phyloP scores from a whole-genome alignment of 2,888 invertebrate species.

The Dione vanillae region DNA sequence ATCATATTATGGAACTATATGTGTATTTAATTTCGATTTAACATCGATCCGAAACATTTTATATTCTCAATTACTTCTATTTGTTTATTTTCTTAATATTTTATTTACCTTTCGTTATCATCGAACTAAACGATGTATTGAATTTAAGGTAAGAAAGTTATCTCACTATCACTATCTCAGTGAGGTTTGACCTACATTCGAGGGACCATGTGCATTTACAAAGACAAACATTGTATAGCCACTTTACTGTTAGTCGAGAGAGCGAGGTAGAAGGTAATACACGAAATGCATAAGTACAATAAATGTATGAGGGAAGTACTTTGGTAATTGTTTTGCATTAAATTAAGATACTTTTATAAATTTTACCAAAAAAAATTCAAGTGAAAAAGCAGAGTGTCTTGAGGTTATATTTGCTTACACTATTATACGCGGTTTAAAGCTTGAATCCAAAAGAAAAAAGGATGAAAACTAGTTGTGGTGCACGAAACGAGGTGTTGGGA shows the following conservation, averaged over 20 bases:
- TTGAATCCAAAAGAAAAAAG: no score
- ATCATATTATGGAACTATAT: no score
- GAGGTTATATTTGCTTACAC: no score
- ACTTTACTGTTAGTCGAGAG: conserved; percentile 40
- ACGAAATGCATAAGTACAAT: conserved; percentile 61
- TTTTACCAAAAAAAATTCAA: no score
- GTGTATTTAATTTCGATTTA: no score
- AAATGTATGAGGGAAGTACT: conserved; percentile 53
- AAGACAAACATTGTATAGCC: conserved; percentile 46
- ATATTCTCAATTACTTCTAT: neutral
- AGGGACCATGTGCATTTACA: conserved; percentile 50
- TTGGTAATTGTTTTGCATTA: conserved; percentile 19
- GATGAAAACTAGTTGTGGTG: no score
- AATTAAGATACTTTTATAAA: no score
- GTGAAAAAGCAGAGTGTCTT: no score
- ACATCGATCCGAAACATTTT: no score
- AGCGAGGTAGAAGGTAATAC: conserved; percentile 49
- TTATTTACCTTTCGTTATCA: neutral
- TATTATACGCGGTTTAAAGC: no score
- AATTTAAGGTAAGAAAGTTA: neutral
- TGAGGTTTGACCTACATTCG: conserved; percentile 54
- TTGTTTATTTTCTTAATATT: neutral
- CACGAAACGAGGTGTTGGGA: no score
- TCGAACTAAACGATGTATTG: neutral
- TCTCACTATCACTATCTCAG: conserved; percentile 24